Conservation (phyloP, 2,888 invertebrate genomes). For the Elgonia sp. region DNA sequence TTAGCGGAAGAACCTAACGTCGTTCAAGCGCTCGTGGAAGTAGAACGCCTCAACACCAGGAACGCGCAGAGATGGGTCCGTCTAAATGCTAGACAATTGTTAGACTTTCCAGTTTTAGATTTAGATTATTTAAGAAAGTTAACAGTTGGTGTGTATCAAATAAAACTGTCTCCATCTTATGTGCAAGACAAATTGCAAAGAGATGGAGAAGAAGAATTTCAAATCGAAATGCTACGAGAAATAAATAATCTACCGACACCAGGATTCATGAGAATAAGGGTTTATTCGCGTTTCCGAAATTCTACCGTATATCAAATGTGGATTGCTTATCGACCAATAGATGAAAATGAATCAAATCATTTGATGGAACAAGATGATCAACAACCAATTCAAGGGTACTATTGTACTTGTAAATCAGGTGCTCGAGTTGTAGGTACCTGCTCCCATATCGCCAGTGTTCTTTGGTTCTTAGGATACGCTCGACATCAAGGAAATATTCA, state of each 20-base stretch:
- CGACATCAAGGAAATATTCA: too few species aligned
- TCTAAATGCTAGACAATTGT: conserved; percentile 49
- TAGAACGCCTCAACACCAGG: conserved; percentile 58
- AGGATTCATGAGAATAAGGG: conserved; percentile 48
- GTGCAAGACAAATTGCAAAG: conserved; percentile 31
- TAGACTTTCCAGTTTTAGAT: conserved; percentile 55
- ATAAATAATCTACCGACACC: conserved; percentile 31
- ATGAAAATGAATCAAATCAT: conserved; percentile 24
- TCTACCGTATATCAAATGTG: conserved; percentile 53
- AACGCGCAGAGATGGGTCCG: conserved; percentile 64
- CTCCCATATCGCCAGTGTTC: not conserved
- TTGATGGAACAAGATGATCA: conserved; percentile 30
- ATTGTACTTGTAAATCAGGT: conserved; percentile 38
- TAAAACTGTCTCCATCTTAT: conserved; percentile 60
- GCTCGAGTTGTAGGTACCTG: not conserved
- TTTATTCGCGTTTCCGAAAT: conserved; percentile 52
- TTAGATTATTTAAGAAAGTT: conserved; percentile 54
- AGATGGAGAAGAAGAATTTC: conserved; percentile 48
- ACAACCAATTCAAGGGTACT: not conserved
- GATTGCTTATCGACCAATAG: conserved; percentile 39
- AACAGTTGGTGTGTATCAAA: conserved; percentile 59
- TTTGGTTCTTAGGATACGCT: not conserved
- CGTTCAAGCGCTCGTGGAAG: conserved; percentile 65
- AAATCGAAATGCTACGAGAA: conserved; percentile 42
- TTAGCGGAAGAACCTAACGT: conserved; percentile 56